These are phyloP conservation scores for Bombus superbus DNA, from an alignment of 1,140 invertebrate genomes.

Conservation along the genomic window DNA sequence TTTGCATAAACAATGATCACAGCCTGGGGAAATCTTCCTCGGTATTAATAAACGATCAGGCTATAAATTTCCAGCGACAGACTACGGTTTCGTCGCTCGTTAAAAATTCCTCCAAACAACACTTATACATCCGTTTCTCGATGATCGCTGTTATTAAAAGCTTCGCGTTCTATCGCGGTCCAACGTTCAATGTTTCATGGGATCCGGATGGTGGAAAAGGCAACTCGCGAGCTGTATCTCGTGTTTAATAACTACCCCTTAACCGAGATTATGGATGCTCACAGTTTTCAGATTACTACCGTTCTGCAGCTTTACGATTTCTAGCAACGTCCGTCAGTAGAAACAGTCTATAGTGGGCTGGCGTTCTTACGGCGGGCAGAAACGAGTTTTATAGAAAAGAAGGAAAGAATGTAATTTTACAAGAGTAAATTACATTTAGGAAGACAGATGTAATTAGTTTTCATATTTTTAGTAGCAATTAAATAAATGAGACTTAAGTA, in stretches of 20 bases:
- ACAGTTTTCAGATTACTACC: background rate
- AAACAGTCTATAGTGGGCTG: background rate
- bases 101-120: conserved; percentile 36
- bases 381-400: background rate
- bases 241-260: background rate
- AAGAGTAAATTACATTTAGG: background rate
- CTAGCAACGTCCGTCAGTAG: too few relatives aligned
- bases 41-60: conserved; percentile 46
- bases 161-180: background rate
- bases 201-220: background rate
- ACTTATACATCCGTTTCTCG: background rate
- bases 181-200: background rate
- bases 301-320: too few relatives aligned
- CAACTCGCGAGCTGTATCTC: background rate
- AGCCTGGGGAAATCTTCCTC: conserved; percentile 46
- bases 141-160: conserved; percentile 38
- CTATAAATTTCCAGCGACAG: conserved; percentile 8
- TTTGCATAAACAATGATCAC: conserved; percentile 65
- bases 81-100: conserved; percentile 8
- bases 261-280: too few relatives aligned
- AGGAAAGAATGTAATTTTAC: background rate
- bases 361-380: background rate
- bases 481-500: too few relatives aligned
- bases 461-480: too few relatives aligned
- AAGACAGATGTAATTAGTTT: background rate